Base-by-base conservation (phyloP, 2,113 vertebrate species). In the Lanius ludovicianus region DNA sequence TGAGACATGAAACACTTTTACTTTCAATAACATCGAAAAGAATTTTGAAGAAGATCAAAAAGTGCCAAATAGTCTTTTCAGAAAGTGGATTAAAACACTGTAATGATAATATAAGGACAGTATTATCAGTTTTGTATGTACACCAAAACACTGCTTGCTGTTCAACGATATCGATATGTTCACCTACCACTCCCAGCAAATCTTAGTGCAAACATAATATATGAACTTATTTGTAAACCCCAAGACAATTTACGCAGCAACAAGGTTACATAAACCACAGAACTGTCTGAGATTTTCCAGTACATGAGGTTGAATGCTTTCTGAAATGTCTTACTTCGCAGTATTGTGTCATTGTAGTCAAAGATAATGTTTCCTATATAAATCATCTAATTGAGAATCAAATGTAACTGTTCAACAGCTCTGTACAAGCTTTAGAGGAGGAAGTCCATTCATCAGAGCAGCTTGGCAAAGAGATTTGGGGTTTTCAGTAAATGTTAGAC, bases 171-270 rank as follows among this genome's bases (percentile, higher is more conserved):
- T 27, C 12, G 95, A 90, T 96, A 97, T 94, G 97, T 89, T 96
- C 92, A 96, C 89, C 95, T 88, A 95, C 67, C 90, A 97, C 97
- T 98, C 95, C 96, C 96, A 97, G 96, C 92, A 98, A 97, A 97
- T 95, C 93, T 97, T 98, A 98, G 98, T 98, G 98, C 98, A 98
- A 98, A 98, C 97, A 96, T 97, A 97, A 95, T 76, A 96, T 64
- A 80, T 96, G 96, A 96, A 95, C 78, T 97, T 64, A 84, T 70
- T 82, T 90, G 46, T 97, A 97, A 97, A 98, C 91, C 97, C 96
- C 96, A 97, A 97, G 95, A 97, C 89, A 97, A 97, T 93, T 97
- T 93, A 97, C 21, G 11, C 95, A 97, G 95, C 94, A 97, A 98
- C 84, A 88, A 96, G 68, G 79, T 97, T 97, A 96, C 91, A 97